Evolutionary conservation across 1,140 invertebrate species (phyloP), one percentile per base, ranked within the genome.

Genomic region (Galleria mellonella): DNA sequence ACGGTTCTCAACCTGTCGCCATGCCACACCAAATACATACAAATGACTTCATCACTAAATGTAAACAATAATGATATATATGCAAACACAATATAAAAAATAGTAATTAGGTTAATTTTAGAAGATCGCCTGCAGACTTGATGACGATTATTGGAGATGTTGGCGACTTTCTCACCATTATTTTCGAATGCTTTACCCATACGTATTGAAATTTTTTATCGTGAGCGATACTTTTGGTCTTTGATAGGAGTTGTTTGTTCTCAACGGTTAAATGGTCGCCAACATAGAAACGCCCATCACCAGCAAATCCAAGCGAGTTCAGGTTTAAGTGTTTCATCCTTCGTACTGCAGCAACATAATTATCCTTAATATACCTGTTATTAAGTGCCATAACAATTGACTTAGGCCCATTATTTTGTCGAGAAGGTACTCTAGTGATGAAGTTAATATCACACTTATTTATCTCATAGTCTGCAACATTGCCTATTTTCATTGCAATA

Each of bases 381-480:
- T 59, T 44, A 43, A 59, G 46, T 0, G 51, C 4, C 9, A 59
- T 36, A 4, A 59, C 28, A 6, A 59, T 54, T 0, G 55, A 15
- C 45, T 58, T 58, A 0, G 39, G 29, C 0, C 8, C 9, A n/a
- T 38, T 41, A 0, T 50, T 37, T 9, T 39, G n/a, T 0, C 51
- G 32, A 10, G 32, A 12, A 4, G 32, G 32, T 12, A 33, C 14
- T 6, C 32, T 43, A 2, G 51, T 51, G 27, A 59, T 51, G 13
- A 53, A 51, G 11, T 58, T 59, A 4, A 59, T 54, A 15, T 54
- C 40, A n/a, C n/a, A n/a, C n/a, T n/a, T n/a, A n/a, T n/a, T n/a
- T 9, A 29, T n/a, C n/a, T n/a, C n/a, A n/a, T n/a, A n/a, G n/a
- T 13, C 28, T 12, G 14, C 38, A n/a, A n/a, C n/a, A n/a, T 9